phyloP scores from a whole-genome alignment of 1,140 invertebrate genomes.

The Adoxophyes honmai region DNA sequence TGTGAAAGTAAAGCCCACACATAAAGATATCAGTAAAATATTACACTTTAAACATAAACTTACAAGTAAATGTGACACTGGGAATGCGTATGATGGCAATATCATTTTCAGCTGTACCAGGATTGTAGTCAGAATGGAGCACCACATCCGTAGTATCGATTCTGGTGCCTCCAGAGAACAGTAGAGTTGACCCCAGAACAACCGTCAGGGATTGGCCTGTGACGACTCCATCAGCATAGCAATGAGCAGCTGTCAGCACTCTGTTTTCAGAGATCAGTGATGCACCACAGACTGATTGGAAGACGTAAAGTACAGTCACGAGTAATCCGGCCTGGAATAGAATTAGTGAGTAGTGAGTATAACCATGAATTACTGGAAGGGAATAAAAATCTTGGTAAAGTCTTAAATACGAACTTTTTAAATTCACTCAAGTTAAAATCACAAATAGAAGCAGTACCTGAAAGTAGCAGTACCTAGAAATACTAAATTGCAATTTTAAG shows the following conservation, averaged over 20 bases:
- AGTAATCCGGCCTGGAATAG: background rate
- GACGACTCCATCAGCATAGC: conserved; percentile 21
- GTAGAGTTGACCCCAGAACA: conserved; percentile 5
- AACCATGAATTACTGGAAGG: too few relatives aligned
- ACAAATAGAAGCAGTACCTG: too few relatives aligned
- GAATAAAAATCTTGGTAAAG: too few relatives aligned
- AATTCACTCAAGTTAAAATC: too few relatives aligned
- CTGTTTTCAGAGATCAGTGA: conserved; percentile 66
- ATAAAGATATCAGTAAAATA: too few relatives aligned
- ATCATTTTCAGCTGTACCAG: background rate
- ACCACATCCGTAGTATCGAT: background rate
- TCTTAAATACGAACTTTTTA: too few relatives aligned
- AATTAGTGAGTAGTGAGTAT: background rate
- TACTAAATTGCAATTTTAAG: too few relatives aligned
- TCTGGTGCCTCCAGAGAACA: conserved; percentile 15
- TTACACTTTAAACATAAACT: background rate
- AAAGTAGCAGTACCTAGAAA: too few relatives aligned
- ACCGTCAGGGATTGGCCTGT: background rate
- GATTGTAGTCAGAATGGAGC: background rate
- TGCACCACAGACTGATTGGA: conserved; percentile 50
- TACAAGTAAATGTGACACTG: conserved; percentile 9
- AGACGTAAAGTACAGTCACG: background rate
- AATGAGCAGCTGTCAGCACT: conserved; percentile 73
- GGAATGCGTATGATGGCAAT: conserved; percentile 7
- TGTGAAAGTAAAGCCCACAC: too few relatives aligned